Conservation (phyloP, 1,140 invertebrate genomes). For the Drosophila busckii region DNA sequence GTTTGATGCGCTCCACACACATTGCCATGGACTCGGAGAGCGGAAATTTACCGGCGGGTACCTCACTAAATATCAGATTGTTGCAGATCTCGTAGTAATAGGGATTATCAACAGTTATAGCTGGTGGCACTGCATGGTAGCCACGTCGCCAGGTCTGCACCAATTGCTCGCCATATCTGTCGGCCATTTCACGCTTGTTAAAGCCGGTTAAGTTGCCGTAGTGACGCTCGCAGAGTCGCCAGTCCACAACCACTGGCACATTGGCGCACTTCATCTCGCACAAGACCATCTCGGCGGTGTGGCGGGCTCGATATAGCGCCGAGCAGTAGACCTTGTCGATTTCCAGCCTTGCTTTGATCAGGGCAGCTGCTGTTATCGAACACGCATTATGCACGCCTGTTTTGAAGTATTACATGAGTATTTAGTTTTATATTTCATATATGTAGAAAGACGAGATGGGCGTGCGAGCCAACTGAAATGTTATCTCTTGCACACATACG, state of each 20-base stretch:
- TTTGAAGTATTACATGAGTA: neutral
- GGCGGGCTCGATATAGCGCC: slow-evolving; percentile 83
- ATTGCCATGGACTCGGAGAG: slow-evolving; percentile 85
- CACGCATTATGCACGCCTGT: slow-evolving; percentile 85
- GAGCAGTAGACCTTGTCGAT: slow-evolving; percentile 87
- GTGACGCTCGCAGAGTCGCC: slow-evolving; percentile 87
- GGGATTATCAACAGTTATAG: slow-evolving; percentile 81
- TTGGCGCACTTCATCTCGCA: slow-evolving; percentile 81
- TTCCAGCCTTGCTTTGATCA: slow-evolving; percentile 84
- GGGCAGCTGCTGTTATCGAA: slow-evolving; percentile 83
- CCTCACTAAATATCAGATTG: slow-evolving; percentile 79
- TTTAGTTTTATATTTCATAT: neutral
- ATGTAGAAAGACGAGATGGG: no score
- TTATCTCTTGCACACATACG: no score
- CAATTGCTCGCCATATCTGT: slow-evolving; percentile 84
- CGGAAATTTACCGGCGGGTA: slow-evolving; percentile 81
- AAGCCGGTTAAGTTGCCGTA: slow-evolving; percentile 86
- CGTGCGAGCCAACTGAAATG: no score
- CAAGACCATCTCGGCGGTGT: slow-evolving; percentile 83
- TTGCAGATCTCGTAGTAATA: slow-evolving; percentile 81
- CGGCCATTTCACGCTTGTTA: slow-evolving; percentile 85
- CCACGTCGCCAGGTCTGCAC: slow-evolving; percentile 84
- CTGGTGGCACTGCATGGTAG: slow-evolving; percentile 84
- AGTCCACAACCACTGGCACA: slow-evolving; percentile 82
- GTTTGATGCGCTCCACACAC: slow-evolving; percentile 82